Base-by-base conservation (phyloP, 2,797 vertebrate genomes). In the Clamator glandarius region DNA sequence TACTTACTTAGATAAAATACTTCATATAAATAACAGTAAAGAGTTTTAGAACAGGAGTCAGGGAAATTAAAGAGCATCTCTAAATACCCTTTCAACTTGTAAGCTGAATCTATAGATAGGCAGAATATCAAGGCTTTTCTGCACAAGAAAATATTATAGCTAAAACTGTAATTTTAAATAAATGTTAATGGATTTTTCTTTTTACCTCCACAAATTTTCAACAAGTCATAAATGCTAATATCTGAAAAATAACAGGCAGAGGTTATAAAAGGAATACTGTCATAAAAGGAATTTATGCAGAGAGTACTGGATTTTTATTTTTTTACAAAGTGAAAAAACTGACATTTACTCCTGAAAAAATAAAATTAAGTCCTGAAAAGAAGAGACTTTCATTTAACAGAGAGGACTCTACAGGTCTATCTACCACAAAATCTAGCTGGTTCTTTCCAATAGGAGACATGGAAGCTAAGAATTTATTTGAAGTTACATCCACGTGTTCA, bases 1-100 rank as follows among this genome's bases (percentile, higher is more conserved):
- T 75, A 89, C 88, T 89, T 96, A 11, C 12, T 82, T 88, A 62
- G 79, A 87, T 88, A 67, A 93, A 91, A 11, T 70, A 48, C 9
- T 85, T 90, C 6, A 41, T 76, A 67, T 36, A 79, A 93, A 89
- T 70, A 90, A 55, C 19, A 8, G 6, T 35, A 46, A 78, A 81
- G 24, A 63, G 87, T 89, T 92, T 94, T 57, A 90, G 86, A 91
- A 54, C 24, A 76, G 5, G 9, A 79, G 7, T 35, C 15, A 3
- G 6, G 6, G 14, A 85, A 78, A 76, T 63, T 90, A 87, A 26
- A 79, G 6, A 64, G 3, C 5, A 70, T 8, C 39, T 90, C 79
- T 84, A 90, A 81, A 78, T 72, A 8, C 5, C 6, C 2, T 79
- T 87, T 76, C 29, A 62, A 21, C 7, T 76, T 59, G 26, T 55